These are phyloP conservation scores for Apodemus sylvaticus DNA, from an alignment of 2,113 vertebrate genomes.

Conservation along the genomic window DNA sequence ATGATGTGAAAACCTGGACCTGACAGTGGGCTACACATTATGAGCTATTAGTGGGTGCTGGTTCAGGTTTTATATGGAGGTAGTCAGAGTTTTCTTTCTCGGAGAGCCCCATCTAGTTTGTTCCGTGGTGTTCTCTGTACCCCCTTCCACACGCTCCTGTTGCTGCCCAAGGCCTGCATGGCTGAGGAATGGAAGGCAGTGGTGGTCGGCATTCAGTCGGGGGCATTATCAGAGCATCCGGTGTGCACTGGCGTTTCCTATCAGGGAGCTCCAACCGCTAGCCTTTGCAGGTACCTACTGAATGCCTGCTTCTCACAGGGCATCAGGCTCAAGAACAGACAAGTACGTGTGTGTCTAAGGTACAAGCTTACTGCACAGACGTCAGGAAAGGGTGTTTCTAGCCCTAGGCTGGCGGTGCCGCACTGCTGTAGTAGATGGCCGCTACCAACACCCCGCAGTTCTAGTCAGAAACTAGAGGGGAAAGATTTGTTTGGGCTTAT, in stretches of 20 bases:
- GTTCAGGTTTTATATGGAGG: not conserved
- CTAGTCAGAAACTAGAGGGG: not conserved
- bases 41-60: not conserved
- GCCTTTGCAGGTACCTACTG: not conserved
- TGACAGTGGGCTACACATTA: fast-evolving
- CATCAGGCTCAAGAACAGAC: not conserved
- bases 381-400: not conserved
- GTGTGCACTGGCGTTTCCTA: fast-evolving
- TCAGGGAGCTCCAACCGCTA: not conserved
- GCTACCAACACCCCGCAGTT: not conserved
- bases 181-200: not conserved
- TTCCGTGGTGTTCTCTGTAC: not conserved
- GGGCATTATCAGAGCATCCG: not conserved
- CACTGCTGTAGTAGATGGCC: not conserved
- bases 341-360: fast-evolving
- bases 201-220: fast-evolving
- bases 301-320: not conserved
- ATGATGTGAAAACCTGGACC: not conserved
- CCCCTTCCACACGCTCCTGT: not conserved
- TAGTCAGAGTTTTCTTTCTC: fast-evolving
- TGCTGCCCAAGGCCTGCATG: not conserved
- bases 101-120: fast-evolving
- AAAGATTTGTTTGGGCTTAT: not conserved
- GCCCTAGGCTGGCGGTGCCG: fast-evolving
- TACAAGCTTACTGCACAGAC: not conserved